Base-by-base conservation (phyloP, 2,888 invertebrate genomes). In the Eretmocerus hayati region DNA sequence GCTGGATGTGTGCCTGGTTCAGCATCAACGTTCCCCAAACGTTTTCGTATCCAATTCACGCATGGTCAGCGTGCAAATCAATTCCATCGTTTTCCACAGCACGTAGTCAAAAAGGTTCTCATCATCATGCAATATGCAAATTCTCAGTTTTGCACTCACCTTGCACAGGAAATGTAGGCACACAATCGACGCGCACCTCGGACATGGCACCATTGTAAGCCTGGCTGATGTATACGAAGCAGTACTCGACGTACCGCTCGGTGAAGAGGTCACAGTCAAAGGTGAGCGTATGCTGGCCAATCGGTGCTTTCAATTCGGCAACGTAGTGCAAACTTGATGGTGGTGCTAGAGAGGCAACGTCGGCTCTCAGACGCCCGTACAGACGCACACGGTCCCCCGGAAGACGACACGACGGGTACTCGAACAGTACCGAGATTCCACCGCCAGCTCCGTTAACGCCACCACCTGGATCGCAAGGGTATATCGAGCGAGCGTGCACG, bases 181-280 rank as follows among this genome's bases (percentile, higher is more conserved):
- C 79, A 62, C 90, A 90, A 68, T 88, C 87, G 78, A 85, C 84
- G 55, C 87, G 75, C 13, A 90, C 88, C 65, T 90, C 87, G 3
- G 87, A 84, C 50, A 90, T 89, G 0, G 90, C 90, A 0, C 88
- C 88, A 0, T 85, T 87, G 56, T 87, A 84, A 0, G 89, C 87
- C 63, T 89, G 85, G 32, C 87, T 90, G 26, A 90, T 88, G 70
- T 90, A 90, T 47, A 87, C 85, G 73, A 90, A 90, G 72, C 90
- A 90, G 65, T 89, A 90, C 68, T 90, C 90, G 21, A 89, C 83
- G 65, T 82, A 90, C 42, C 84, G 77, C 71, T 90, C 90, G 42
- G 84, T 84, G 74, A 90, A 90, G 38, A 88, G 75, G 15, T 87
- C 85, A 64, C 90, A 90, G 69, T 84, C 84, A 71, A 90, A 90